These are phyloP conservation scores for Cotesia vestalis DNA, from an alignment of 1,140 invertebrate genomes.

Conservation along the genomic window DNA sequence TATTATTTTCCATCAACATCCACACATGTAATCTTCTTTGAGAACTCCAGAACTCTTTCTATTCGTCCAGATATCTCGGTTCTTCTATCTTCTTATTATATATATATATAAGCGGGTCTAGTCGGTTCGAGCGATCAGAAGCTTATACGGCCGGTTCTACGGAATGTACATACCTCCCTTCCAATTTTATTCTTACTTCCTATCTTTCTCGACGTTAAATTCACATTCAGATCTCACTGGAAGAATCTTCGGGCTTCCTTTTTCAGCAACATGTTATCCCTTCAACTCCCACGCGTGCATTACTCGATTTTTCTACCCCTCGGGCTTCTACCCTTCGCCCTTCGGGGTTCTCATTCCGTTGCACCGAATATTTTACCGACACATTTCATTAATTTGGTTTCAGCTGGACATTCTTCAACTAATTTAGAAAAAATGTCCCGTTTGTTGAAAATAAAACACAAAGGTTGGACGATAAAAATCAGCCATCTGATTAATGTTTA, in stretches of 20 bases:
- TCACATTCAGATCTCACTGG: conserved; percentile 3
- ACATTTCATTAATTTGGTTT: too few species aligned
- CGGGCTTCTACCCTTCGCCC: too few species aligned
- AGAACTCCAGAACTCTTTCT: neutral
- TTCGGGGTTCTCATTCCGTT: too few species aligned
- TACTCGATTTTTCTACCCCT: too few species aligned
- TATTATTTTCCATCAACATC: neutral
- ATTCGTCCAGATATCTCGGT: neutral
- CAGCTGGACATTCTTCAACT: too few species aligned
- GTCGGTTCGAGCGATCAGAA: conserved; percentile 34
- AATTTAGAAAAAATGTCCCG: too few species aligned
- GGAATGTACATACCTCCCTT: conserved; percentile 40
- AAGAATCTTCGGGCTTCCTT: conserved; percentile 25
- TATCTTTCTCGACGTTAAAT: conserved; percentile 15
- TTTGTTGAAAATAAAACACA: too few species aligned
- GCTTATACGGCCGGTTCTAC: conserved; percentile 35
- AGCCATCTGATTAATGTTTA: too few species aligned
- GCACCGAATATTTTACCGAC: too few species aligned
- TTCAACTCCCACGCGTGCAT: neutral
- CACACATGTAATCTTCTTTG: neutral
- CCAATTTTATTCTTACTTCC: conserved; percentile 32
- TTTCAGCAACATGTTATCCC: neutral
- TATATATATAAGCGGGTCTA: neutral
- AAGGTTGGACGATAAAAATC: too few species aligned
- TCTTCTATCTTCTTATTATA: neutral